These are phyloP conservation scores for Phalangium opilio DNA, from an alignment of 2,888 invertebrate genomes.

Conservation along the genomic window DNA sequence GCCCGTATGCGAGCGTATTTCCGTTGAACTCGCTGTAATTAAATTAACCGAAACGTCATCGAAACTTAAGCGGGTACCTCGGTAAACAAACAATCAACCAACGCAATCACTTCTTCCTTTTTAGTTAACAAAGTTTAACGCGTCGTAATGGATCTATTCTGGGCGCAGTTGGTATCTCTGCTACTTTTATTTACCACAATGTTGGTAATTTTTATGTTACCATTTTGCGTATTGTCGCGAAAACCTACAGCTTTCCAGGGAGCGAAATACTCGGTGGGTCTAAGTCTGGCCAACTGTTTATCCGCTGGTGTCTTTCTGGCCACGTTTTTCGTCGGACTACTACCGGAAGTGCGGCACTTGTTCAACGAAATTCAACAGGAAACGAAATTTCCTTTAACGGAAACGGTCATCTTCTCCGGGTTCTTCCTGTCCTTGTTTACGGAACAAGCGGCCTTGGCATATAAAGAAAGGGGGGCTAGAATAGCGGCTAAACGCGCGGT, in stretches of 20 bases:
- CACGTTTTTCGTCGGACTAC: constrained; percentile 27
- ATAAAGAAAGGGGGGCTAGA: constrained; percentile 7
- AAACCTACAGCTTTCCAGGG: constrained; percentile 7
- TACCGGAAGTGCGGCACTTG: constrained; percentile 27
- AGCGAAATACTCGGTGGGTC: constrained; percentile 11
- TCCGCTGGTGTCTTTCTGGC: constrained; percentile 31
- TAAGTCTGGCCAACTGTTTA: constrained; percentile 25
- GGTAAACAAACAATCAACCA: too few relatives aligned
- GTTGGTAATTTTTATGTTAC: constrained; percentile 13
- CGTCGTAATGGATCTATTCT: constrained; percentile 14
- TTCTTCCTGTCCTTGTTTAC: constrained; percentile 24
- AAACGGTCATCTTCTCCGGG: constrained; percentile 23
- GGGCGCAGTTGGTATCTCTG: constrained; percentile 15
- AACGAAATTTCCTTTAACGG: constrained; percentile 19
- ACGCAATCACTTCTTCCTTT: too few relatives aligned
- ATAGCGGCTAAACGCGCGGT: neutral
- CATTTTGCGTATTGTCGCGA: constrained; percentile 13
- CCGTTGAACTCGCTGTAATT: too few relatives aligned
- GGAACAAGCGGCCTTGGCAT: constrained; percentile 21
- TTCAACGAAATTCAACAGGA: constrained; percentile 18
- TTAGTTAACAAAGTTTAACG: too few relatives aligned
- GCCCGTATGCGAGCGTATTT: too few relatives aligned
- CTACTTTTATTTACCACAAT: constrained; percentile 15
- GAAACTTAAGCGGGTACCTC: too few relatives aligned
- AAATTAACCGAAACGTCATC: too few relatives aligned